Conservation (phyloP, 2,888 invertebrate species). For the Synergus itoensis region DNA sequence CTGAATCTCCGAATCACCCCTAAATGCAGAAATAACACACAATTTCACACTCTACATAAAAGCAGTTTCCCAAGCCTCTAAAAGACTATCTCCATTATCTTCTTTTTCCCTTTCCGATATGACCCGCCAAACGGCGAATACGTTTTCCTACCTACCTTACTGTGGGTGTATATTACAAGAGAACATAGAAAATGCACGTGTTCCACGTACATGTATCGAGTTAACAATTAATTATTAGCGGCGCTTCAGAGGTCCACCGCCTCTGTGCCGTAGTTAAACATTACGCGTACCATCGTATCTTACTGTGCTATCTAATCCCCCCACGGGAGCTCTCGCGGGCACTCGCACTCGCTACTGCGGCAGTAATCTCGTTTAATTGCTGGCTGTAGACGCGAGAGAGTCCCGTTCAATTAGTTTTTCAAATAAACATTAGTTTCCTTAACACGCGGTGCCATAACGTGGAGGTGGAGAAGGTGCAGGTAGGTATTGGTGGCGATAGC, state of each 20-base stretch:
- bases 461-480: constrained; percentile 50
- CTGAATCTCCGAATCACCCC: background rate
- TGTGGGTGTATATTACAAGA: background rate
- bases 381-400: constrained; percentile 77
- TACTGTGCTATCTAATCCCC: constrained; percentile 77
- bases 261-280: constrained; percentile 73
- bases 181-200: constrained; percentile 24
- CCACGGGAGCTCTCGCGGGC: constrained; percentile 57
- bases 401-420: constrained; percentile 76
- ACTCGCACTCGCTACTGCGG: constrained; percentile 69
- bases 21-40: background rate
- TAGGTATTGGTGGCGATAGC: constrained; percentile 49
- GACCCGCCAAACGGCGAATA: background rate
- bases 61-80: background rate
- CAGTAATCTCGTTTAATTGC: constrained; percentile 78
- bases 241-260: constrained; percentile 67
- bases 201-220: constrained; percentile 59
- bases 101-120: background rate
- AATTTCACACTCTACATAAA: background rate
- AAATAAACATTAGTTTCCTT: constrained; percentile 77
- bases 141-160: background rate
- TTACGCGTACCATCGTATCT: constrained; percentile 76
- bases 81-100: constrained; percentile 1
- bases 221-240: constrained; percentile 77
- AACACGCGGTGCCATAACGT: constrained; percentile 75